Conservation (phyloP, 2,888 invertebrate genomes). For the Amiota mariae region DNA sequence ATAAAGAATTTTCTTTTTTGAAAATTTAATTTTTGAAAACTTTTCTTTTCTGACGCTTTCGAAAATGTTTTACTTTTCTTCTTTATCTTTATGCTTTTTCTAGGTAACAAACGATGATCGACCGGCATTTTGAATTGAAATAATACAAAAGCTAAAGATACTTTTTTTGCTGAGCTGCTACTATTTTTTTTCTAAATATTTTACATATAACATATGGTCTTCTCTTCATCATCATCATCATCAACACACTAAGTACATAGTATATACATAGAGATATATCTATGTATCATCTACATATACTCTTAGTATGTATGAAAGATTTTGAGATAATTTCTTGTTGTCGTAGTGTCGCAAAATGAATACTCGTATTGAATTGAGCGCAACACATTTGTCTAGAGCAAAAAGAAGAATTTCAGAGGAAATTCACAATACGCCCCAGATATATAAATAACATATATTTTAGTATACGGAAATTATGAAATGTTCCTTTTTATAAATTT, state of each 20-base stretch:
- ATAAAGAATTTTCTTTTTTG: background rate
- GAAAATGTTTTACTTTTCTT: background rate
- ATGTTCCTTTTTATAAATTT: slow-evolving; percentile 24
- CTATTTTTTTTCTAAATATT: background rate
- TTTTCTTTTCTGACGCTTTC: background rate
- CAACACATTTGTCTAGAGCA: slow-evolving; percentile 20
- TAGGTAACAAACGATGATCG: background rate
- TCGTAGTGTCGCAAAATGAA: slow-evolving; percentile 14
- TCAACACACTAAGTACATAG: background rate
- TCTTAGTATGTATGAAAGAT: too few species aligned
- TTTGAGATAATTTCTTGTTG: too few species aligned
- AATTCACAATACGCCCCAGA: background rate
- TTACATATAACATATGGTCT: background rate
- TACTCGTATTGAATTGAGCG: slow-evolving; percentile 9
- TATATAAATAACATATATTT: slow-evolving; percentile 55
- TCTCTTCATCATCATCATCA: background rate
- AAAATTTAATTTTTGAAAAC: slow-evolving; percentile 1
- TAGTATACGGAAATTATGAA: slow-evolving; percentile 52
- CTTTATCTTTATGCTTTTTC: background rate
- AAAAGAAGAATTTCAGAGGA: background rate
- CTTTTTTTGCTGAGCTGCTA: slow-evolving; percentile 14
- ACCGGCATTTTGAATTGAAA: slow-evolving; percentile 9
- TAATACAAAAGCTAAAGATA: slow-evolving; percentile 18
- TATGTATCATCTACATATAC: too few species aligned
- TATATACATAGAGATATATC: background rate